phyloP scores from a whole-genome alignment of 2,797 vertebrate species.

The Poecilia wingei region DNA sequence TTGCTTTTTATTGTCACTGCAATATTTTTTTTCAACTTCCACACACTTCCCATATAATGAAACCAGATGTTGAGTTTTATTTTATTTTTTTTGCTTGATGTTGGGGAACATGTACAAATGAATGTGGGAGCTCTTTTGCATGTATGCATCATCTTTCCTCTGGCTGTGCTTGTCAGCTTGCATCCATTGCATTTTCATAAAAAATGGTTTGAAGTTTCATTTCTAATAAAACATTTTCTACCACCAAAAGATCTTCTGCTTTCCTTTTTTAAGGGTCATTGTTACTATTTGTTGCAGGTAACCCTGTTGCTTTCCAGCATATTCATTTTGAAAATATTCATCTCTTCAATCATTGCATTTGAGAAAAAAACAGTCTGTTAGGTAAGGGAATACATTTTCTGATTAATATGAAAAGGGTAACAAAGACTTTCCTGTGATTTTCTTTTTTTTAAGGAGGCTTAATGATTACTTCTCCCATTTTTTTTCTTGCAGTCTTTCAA shows the following conservation, averaged over 20 bases:
- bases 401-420: neutral
- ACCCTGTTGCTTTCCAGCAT: neutral
- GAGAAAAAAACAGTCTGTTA: neutral
- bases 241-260: conserved; percentile 3
- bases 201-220: neutral
- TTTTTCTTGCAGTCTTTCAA: neutral
- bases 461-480: neutral
- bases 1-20: neutral
- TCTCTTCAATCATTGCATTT: conserved; percentile 2
- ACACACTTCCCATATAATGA: neutral
- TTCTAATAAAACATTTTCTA: neutral
- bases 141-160: neutral
- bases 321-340: neutral
- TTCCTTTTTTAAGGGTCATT: neutral
- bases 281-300: neutral
- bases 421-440: neutral
- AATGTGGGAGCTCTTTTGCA: neutral
- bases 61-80: neutral
- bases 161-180: neutral
- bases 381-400: neutral
- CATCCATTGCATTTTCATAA: neutral
- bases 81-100: neutral
- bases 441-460: neutral
- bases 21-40: neutral
- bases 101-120: neutral